These are phyloP conservation scores for Takifugu rubripes DNA, from an alignment of 2,797 vertebrate genomes.

Conservation along the genomic window DNA sequence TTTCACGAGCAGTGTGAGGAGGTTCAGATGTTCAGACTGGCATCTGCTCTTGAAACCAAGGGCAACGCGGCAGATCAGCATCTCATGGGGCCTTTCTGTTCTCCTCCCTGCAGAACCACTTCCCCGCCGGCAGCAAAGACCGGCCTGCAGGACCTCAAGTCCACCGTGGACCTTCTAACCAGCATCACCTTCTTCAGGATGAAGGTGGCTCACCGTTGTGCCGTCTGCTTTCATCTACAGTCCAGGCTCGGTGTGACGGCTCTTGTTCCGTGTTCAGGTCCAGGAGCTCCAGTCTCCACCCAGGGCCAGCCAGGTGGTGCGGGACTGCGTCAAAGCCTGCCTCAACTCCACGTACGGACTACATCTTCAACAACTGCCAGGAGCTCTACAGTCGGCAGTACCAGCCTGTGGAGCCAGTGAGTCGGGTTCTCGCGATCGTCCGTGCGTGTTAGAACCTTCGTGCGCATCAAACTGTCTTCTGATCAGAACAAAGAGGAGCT, in stretches of 20 bases:
- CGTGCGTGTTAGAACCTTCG: not conserved
- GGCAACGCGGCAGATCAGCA: too few relatives aligned
- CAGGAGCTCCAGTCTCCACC: conserved; percentile 98
- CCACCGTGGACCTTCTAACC: conserved; percentile 96
- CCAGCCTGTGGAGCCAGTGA: conserved; percentile 83
- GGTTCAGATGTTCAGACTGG: too few relatives aligned
- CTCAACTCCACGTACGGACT: conserved; percentile 98
- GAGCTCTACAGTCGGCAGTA: conserved; percentile 94
- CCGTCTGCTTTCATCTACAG: not conserved
- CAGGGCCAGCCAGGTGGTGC: conserved; percentile 96
- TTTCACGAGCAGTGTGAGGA: not conserved
- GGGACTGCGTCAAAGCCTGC: conserved; percentile 97
- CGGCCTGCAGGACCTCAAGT: conserved; percentile 95
- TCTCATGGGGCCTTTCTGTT: too few relatives aligned
- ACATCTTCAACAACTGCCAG: conserved; percentile 98
- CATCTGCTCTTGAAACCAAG: too few relatives aligned
- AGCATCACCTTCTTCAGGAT: conserved; percentile 99
- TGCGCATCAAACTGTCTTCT: conserved; percentile 3
- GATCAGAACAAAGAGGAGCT: conserved; percentile 85
- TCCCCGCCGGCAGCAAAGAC: conserved; percentile 93
- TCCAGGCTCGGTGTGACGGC: too few relatives aligned
- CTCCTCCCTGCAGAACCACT: conserved; percentile 84
- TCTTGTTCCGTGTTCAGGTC: conserved; percentile 74
- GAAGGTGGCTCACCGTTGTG: conserved; percentile 81
- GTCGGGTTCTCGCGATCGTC: conserved; percentile 34